Evolutionary conservation across 2,888 invertebrate species (phyloP).

Genomic region (Drosophila paucipuncta): DNA sequence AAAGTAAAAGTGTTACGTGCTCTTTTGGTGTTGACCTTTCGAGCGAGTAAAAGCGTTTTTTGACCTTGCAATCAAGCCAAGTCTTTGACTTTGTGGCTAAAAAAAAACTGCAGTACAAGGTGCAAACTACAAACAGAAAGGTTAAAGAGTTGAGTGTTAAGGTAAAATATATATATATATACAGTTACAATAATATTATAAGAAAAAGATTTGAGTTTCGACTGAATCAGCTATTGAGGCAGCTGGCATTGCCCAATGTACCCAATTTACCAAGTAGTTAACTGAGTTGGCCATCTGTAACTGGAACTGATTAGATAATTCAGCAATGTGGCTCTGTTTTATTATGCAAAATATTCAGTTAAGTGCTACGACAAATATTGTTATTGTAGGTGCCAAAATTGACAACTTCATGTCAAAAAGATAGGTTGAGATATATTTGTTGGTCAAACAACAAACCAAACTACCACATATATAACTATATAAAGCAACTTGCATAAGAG

Average conservation of each 20-base stretch:
- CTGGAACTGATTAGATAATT: slow-evolving; percentile 54
- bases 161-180: slow-evolving; percentile 8
- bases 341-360: slow-evolving; percentile 2
- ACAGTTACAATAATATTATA: slow-evolving; percentile 13
- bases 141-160: slow-evolving; percentile 16
- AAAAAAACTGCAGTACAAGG: slow-evolving; percentile 42
- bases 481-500: slow-evolving; percentile 52
- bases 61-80: slow-evolving; percentile 44
- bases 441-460: slow-evolving; percentile 44
- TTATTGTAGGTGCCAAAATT: slow-evolving; percentile 67
- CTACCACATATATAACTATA: slow-evolving; percentile 10
- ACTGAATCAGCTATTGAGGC: slow-evolving; percentile 15
- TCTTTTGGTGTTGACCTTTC: slow-evolving; percentile 48
- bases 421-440: slow-evolving; percentile 10
- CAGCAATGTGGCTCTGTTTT: background rate
- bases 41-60: slow-evolving; percentile 51
- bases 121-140: slow-evolving; percentile 34
- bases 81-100: slow-evolving; percentile 37
- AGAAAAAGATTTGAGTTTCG: slow-evolving; percentile 13
- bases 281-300: slow-evolving; percentile 14
- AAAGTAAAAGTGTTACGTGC: slow-evolving; percentile 49
- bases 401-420: slow-evolving; percentile 56
- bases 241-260: slow-evolving; percentile 30
- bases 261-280: slow-evolving; percentile 1
- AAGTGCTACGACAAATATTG: slow-evolving; percentile 45